Base-by-base conservation (phyloP, 2,888 invertebrate genomes). In the Eurytoma adleriae region DNA sequence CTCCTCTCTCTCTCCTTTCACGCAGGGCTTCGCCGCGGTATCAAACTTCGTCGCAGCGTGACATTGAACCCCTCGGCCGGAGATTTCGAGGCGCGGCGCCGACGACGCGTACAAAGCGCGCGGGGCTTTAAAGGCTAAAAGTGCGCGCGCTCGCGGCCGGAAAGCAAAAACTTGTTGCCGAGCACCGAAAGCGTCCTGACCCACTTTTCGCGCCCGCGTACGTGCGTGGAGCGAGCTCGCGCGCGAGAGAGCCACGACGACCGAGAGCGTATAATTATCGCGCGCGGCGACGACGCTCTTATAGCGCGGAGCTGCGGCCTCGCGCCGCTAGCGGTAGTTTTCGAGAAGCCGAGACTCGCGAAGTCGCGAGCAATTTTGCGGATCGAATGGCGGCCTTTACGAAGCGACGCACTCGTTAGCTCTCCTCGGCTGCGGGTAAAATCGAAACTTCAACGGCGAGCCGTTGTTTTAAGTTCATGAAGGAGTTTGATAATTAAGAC, bases 161-260 rank as follows among this genome's bases (percentile, higher is more conserved):
- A 61, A 61, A 79, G 73, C 79, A 79, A 74, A 79, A 79, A 79
- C 79, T 79, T 79, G 79, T 79, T 79, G 79, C 24, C 79, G 69
- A 62, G 72, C 59, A 59, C 71, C 71, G 67, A 78, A 78, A 78
- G 40, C 40, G 72, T 72, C 66, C 71, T 78, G 78, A 78, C 78
- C 78, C 50, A 78, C 72, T 78, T 78, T 54, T 24, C 12, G 24
- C 64, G 61, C 24, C 61, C 2, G 13, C 52, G 12, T 24, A 40
- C 50, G 62, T 56, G 40, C 24, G 14, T 18, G 24, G 24, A 14
- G 10, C 48, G 57, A n/a, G 50, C n/a, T n/a, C n/a, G n/a, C n/a
- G n/a, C n/a, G n/a, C n/a, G n/a, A n/a, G n/a, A n/a, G n/a, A 0
- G 14, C 10, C n/a, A 16, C 13, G 16, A n/a, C 48, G 57, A 18